Evolutionary conservation across 2,888 invertebrate species (phyloP).

Genomic region (Brachypterus glaber): DNA sequence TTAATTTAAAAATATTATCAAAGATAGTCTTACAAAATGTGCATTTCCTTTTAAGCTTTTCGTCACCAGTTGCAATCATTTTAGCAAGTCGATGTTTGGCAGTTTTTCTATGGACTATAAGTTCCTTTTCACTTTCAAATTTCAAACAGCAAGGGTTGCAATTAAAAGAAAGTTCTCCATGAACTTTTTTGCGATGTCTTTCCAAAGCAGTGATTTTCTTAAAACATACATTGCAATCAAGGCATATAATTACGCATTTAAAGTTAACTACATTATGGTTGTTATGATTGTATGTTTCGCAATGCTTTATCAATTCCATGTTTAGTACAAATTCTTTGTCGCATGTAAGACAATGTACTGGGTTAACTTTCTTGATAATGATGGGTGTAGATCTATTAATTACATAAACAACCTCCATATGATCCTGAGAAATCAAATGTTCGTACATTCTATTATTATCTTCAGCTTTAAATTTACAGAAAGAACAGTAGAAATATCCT

Average conservation of each 20-base stretch:
- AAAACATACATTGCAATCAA: slow-evolving; percentile 50
- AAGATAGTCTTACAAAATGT: slow-evolving; percentile 50
- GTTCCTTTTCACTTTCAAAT: slow-evolving; percentile 52
- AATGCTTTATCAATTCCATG: slow-evolving; percentile 58
- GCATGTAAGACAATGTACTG: slow-evolving; percentile 59
- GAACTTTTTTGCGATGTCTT: slow-evolving; percentile 54
- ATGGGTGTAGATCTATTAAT: slow-evolving; percentile 76
- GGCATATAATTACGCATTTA: slow-evolving; percentile 54
- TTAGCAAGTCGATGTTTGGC: slow-evolving; percentile 52
- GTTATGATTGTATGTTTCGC: slow-evolving; percentile 40
- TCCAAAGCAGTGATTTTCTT: slow-evolving; percentile 55
- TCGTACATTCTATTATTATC: slow-evolving; percentile 55
- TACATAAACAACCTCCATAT: slow-evolving; percentile 62
- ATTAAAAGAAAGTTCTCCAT: slow-evolving; percentile 51
- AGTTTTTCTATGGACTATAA: slow-evolving; percentile 56
- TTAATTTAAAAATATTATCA: slow-evolving; percentile 47
- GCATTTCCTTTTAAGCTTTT: slow-evolving; percentile 46
- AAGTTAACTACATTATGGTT: slow-evolving; percentile 17
- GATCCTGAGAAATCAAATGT: slow-evolving; percentile 57
- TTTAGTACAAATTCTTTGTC: slow-evolving; percentile 62
- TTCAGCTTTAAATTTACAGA: slow-evolving; percentile 61
- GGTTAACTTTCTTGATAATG: slow-evolving; percentile 57
- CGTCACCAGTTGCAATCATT: slow-evolving; percentile 31
- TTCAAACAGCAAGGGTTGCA: slow-evolving; percentile 59
- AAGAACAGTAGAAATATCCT: slow-evolving; percentile 62